Evolutionary conservation across 2,797 vertebrate genomes (phyloP).

Genomic region (Delichon dasypus): DNA sequence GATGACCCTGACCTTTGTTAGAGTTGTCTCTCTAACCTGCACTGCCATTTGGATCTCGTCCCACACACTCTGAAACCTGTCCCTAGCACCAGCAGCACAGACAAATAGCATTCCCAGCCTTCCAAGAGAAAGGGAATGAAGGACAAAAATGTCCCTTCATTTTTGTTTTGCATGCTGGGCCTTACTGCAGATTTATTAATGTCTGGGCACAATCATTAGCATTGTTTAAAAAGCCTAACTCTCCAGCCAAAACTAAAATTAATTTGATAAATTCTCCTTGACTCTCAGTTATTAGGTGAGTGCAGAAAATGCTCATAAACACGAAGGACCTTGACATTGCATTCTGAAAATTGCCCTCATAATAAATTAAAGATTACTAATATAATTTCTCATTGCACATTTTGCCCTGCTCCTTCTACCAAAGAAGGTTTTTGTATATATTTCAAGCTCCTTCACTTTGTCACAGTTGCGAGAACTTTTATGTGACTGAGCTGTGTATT

Average conservation of each 20-base stretch:
- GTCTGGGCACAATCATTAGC: conserved; percentile 51
- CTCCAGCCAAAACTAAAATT: conserved; percentile 62
- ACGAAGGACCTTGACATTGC: conserved; percentile 47
- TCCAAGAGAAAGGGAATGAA: neutral
- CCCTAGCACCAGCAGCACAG: neutral
- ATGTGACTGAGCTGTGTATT: neutral
- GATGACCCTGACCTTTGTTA: neutral
- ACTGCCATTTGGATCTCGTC: neutral
- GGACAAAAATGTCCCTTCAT: conserved; percentile 15
- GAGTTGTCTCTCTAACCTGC: neutral
- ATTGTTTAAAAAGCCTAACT: conserved; percentile 46
- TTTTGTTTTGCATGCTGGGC: conserved; percentile 1
- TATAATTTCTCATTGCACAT: neutral
- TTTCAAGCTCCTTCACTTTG: neutral
- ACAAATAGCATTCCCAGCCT: neutral
- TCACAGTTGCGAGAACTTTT: neutral
- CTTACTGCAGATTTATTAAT: conserved; percentile 53
- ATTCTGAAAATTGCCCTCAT: conserved; percentile 34
- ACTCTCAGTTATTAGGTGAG: conserved; percentile 55
- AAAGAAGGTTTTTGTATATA: neutral
- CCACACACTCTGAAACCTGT: neutral
- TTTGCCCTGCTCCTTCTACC: conserved; percentile 13
- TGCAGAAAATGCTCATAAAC: conserved; percentile 51
- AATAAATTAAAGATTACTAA: conserved; percentile 48
- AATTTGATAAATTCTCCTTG: conserved; percentile 59